These are phyloP conservation scores for Dyspetes luteomarginatus DNA, from an alignment of 2,888 invertebrate genomes.

Conservation along the genomic window DNA sequence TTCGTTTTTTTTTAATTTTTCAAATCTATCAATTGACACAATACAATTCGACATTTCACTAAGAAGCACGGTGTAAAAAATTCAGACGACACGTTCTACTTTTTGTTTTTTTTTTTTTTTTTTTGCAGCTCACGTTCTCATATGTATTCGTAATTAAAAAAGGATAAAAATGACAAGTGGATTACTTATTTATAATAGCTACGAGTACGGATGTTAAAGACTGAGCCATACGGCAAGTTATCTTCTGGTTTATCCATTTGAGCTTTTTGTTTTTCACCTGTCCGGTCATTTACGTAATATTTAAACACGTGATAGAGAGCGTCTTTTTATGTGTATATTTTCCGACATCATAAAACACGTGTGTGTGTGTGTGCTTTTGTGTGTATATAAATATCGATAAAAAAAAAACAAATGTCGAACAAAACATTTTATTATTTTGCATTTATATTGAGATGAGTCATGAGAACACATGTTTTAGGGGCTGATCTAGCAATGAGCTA, in stretches of 20 bases:
- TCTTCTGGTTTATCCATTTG: constrained; percentile 31
- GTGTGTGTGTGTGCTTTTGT: no score
- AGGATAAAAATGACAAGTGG: constrained; percentile 45
- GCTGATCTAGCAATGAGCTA: constrained; percentile 30
- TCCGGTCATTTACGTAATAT: background rate
- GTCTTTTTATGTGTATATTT: background rate
- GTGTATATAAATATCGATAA: no score
- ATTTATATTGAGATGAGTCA: no score
- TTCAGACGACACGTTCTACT: constrained; percentile 43
- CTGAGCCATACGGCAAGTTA: constrained; percentile 34
- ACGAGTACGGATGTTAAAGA: constrained; percentile 30
- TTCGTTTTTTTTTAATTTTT: background rate
- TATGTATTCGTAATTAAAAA: constrained; percentile 38
- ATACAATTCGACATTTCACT: constrained; percentile 33
- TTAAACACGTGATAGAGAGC: background rate
- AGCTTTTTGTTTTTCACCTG: constrained; percentile 30
- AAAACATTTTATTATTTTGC: background rate
- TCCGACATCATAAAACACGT: constrained; percentile 6
- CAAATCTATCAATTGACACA: background rate
- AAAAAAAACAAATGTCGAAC: no score
- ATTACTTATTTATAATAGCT: constrained; percentile 33
- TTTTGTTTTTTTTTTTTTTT: background rate
- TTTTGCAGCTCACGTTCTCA: constrained; percentile 15
- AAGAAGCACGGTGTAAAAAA: constrained; percentile 52
- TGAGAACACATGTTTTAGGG: background rate